Conservation (phyloP, 2,797 vertebrate genomes). For the Antrozous pallidus region DNA sequence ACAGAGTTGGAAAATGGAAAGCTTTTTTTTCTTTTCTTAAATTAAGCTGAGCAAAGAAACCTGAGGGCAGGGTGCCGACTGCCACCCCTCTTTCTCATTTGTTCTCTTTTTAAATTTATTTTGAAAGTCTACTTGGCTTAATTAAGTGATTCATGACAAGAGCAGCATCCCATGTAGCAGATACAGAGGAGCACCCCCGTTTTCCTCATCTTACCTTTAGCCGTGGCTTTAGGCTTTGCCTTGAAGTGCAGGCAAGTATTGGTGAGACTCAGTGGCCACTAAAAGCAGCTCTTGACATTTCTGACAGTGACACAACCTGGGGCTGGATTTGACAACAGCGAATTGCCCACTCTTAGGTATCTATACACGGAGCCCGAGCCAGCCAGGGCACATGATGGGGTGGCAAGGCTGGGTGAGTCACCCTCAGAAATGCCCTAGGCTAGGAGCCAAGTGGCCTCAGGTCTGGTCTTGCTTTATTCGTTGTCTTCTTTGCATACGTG, state of each 20-base stretch:
- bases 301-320: not conserved
- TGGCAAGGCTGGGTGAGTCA: not conserved
- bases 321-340: not conserved
- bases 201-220: not conserved
- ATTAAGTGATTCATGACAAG: not conserved
- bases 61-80: not conserved
- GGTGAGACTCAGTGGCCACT: not conserved
- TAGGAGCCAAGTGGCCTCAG: not conserved
- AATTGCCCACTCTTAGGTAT: not conserved
- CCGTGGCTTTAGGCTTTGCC: not conserved
- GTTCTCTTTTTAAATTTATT: not conserved
- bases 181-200: not conserved
- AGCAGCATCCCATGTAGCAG: not conserved
- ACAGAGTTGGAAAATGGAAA: not conserved
- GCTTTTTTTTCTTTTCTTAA: not conserved
- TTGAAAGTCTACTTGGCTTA: not conserved
- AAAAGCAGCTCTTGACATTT: conserved; percentile 31
- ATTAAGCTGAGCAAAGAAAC: not conserved
- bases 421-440: not conserved
- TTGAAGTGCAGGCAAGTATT: not conserved
- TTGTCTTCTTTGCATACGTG: not conserved
- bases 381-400: not conserved
- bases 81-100: not conserved
- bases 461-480: not conserved
- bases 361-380: not conserved